These are phyloP conservation scores for Drosophila orosa DNA, from an alignment of 1,140 invertebrate species.

Conservation along the genomic window DNA sequence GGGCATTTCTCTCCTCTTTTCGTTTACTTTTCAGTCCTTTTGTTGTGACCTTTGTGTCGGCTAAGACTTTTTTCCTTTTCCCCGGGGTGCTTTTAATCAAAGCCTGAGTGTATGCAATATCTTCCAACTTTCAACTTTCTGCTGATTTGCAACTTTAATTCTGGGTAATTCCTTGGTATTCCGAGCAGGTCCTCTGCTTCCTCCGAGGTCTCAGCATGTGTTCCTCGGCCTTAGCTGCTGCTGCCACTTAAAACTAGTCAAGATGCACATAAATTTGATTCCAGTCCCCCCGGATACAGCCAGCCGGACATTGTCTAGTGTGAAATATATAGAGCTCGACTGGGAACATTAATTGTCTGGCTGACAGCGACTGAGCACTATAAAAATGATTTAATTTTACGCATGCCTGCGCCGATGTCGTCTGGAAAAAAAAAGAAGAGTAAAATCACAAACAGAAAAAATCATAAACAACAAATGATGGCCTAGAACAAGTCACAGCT, in stretches of 20 bases:
- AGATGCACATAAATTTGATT: constrained; percentile 59
- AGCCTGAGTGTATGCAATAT: constrained; percentile 47
- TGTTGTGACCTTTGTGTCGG: constrained; percentile 27
- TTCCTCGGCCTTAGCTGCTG: constrained; percentile 38
- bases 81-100: constrained; percentile 59
- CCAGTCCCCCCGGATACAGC: constrained; percentile 16
- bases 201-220: constrained; percentile 43
- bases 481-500: constrained; percentile 26
- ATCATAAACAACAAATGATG: constrained; percentile 34
- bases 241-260: constrained; percentile 57
- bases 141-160: constrained; percentile 59
- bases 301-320: constrained; percentile 39
- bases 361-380: constrained; percentile 50
- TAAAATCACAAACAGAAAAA: constrained; percentile 1
- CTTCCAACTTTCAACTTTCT: constrained; percentile 11
- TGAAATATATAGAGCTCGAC: constrained; percentile 55
- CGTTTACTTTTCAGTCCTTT: constrained; percentile 12
- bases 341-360: constrained; percentile 64
- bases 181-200: constrained; percentile 6
- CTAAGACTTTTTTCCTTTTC: constrained; percentile 6
- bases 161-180: constrained; percentile 16
- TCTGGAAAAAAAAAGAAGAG: constrained; percentile 20
- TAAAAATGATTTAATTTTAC: constrained; percentile 81
- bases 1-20: constrained; percentile 9
- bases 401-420: constrained; percentile 46